Base-by-base conservation (phyloP, 2,113 vertebrate genomes). In the Balaeniceps rex region DNA sequence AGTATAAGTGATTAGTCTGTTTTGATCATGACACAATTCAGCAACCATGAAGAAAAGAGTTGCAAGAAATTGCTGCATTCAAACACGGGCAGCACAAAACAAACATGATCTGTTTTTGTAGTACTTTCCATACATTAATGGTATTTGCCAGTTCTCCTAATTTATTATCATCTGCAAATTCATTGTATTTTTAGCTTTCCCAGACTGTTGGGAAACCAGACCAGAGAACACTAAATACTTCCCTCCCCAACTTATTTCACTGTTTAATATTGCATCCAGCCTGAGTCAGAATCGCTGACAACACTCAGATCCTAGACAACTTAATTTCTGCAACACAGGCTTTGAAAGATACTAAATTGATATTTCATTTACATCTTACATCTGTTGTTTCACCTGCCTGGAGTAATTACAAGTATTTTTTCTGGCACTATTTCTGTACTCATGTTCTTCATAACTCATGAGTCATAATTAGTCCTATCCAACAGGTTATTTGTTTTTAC, bases 131-230 rank as follows among this genome's bases (percentile, higher is more conserved):
- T 40, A 77, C 14, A 29, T 91, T 61, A 74, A 49, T 7, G 6
- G 18, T 51, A 70, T 90, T 66, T 95, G 31, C 28, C 25, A 81
- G 51, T 97, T 86, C 29, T 91, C 19, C 60, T 38, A 7, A 88
- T 70, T 83, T 54, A 80, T 46, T 25, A 87, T 38, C 12, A 49
- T 52, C 47, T 78, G 19, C 26, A 76, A 84, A 92, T 66, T 77
- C 21, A 79, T 7, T 49, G 33, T 68, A 74, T 74, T 87, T 85
- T 65, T 31, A 80, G 23, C 36, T 92, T 80, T 88, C 24, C 29
- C 33, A 66, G 0, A 5, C 0, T 76, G 17, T 54, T 85, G 34
- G 47, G 38, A 93, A 89, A 79, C 13, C 8, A 79, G 34, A 42
- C 17, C 49, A 90, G 58, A 44, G 61, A 90, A 86, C 12, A 42